These are phyloP conservation scores for Micronycteris hirsuta DNA, from an alignment of 2,113 vertebrate species.

Conservation along the genomic window DNA sequence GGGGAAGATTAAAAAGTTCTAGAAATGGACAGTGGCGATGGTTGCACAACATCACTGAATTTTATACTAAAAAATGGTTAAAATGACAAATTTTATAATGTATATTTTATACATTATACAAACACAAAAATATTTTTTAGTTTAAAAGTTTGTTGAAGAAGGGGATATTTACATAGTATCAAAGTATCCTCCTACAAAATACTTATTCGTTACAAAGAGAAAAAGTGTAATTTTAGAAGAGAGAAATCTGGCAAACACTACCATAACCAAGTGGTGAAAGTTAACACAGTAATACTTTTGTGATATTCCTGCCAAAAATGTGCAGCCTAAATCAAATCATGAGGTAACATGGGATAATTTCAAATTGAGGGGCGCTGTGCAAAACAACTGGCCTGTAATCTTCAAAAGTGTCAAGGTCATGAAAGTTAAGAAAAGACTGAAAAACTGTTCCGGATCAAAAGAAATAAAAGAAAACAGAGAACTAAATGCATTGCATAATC, in stretches of 20 bases:
- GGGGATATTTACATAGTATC: neutral
- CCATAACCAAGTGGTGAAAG: neutral
- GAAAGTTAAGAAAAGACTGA: neutral
- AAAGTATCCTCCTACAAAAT: neutral
- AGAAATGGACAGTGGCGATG: neutral
- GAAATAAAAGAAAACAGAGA: neutral
- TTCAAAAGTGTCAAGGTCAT: neutral
- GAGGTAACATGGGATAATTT: neutral
- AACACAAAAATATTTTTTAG: neutral
- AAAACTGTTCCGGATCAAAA: neutral
- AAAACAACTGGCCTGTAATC: neutral
- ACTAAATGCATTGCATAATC: neutral
- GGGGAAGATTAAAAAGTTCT: neutral
- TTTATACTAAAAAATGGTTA: neutral
- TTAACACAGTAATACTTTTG: neutral
- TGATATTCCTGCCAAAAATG: neutral
- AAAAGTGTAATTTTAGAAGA: neutral
- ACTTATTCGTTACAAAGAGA: neutral
- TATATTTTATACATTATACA: too few species aligned
- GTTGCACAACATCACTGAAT: neutral
- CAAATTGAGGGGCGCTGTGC: neutral
- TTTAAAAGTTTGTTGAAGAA: neutral
- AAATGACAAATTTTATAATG: neutral
- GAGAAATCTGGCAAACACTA: neutral
- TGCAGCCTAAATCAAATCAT: neutral